A percentile compares a stretch with the other conserved stretches of the same genome.
Evolutionary conservation across 2,113 vertebrate genomes (phyloP).

Genomic region (rabbit (Oryctolagus cuniculus)): mOryCun1.1 NC_091433.1:101783501-101784000

Average conservation of each 20-base stretch:
- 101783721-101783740: not conserved
- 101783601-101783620: not conserved
- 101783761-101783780: not conserved
- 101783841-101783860: not conserved
- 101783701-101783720: not conserved
- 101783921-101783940: not conserved
- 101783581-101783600: not conserved
- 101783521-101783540: not conserved
- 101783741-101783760: not conserved
- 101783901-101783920: not conserved
- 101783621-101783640: not conserved
- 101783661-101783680: not conserved
- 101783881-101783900: not conserved
- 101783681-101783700: not conserved
- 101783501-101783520: not conserved
- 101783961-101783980: not conserved
- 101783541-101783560: not conserved
- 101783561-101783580: not conserved
- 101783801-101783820: not conserved
- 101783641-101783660: not conserved
- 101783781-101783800: not conserved
- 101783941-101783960: not conserved
- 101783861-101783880: not conserved
- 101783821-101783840: not conserved
- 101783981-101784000: not conserved